Base-by-base conservation (phyloP, 1,140 invertebrate species). In the Diorhabda carinulata region DNA sequence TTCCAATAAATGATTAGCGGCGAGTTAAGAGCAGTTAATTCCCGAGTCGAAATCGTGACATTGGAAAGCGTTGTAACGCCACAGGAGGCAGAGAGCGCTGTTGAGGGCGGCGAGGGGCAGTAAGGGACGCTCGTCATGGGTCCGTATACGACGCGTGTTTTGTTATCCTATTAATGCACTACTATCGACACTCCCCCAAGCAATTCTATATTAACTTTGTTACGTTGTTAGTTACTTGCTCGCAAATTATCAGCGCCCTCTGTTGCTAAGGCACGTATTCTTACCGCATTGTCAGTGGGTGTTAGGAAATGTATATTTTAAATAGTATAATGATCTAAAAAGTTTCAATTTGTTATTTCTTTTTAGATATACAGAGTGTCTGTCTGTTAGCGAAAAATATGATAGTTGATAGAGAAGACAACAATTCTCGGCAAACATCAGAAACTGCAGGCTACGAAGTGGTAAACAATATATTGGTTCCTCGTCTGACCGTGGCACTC, bases 171-270 rank as follows among this genome's bases (percentile, higher is more conserved):
- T 61, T 43, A 61, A 61, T 61, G 59, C 59, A 61, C 10, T 43
- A 43, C 42, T 41, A 61, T 61, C 42, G 42, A 59, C 66, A 41
- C 52, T 42, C 57, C 43, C 66, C 7, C 6, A 40, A 10, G 62
- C 7, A 9, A 43, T 44, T 43, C 52, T 64, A 40, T 69, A 72
- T 72, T 72, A 69, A 69, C 70, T 72, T 72, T 72, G 70, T 72
- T 72, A 72, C 62, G 68, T 72, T 63, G 70, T 72, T 72, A 72
- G 67, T 71, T 67, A 71, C 61, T 71, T 69, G 67, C 62, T 72
- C 62, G 57, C 9, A 69, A 72, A 72, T 72, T 72, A 66, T 57
- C 70, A 62, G 67, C 43, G 69, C 65, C 60, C 40, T 57, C 61
- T 25, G 25, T 62, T 57, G 58, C 69, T 47, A 4, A 57, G 64